Conservation (phyloP, 2,797 vertebrate genomes). For the Sebastiscus albofasciatus region DNA sequence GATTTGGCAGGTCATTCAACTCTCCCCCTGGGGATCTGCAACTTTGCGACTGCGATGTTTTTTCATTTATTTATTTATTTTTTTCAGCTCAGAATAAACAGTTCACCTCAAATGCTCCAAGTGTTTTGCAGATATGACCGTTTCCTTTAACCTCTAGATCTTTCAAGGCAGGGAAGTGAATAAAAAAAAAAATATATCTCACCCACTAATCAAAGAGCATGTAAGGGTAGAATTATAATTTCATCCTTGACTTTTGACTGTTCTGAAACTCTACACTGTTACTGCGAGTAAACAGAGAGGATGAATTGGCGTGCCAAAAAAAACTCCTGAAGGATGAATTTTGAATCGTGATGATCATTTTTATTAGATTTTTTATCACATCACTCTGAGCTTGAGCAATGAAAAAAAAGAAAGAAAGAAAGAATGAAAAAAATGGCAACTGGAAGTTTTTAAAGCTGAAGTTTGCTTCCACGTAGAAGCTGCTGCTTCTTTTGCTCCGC, state of each 20-base stretch:
- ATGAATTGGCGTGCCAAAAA: background rate
- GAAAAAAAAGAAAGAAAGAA: background rate
- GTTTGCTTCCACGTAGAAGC: background rate
- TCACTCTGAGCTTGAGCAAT: background rate
- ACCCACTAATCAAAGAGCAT: constrained; percentile 21
- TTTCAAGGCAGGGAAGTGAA: background rate
- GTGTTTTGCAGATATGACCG: constrained; percentile 34
- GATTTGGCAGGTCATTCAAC: constrained; percentile 77
- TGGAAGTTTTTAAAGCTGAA: constrained; percentile 7
- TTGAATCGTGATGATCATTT: background rate
- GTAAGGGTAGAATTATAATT: constrained; percentile 22
- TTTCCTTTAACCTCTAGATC: constrained; percentile 29
- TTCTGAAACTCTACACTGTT: background rate
- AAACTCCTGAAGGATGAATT: constrained; percentile 18
- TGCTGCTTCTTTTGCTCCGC: constrained; percentile 17
- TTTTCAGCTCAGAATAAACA: constrained; percentile 53
- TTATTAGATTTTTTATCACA: background rate
- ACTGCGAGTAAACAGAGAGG: background rate
- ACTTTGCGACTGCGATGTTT: constrained; percentile 55
- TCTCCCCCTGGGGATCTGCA: constrained; percentile 66
- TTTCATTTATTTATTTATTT: background rate
- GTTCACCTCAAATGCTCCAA: constrained; percentile 52
- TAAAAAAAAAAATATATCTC: background rate
- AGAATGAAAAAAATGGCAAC: constrained; percentile 7
- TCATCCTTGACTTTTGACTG: constrained; percentile 23